phyloP scores from a whole-genome alignment of 2,888 invertebrate genomes.

The Calliphora vomitoria region DNA sequence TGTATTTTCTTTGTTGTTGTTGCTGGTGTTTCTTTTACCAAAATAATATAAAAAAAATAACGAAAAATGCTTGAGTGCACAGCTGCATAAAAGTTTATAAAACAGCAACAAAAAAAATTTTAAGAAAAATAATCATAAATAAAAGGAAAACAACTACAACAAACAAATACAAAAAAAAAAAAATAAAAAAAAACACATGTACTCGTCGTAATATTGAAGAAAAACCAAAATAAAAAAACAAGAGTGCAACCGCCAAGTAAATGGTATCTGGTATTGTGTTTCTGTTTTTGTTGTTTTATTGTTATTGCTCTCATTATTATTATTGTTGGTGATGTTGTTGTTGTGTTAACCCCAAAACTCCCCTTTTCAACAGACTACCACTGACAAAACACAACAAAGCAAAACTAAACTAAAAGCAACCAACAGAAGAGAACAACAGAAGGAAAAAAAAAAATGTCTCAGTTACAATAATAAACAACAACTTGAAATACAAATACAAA shows the following conservation, averaged over 20 bases:
- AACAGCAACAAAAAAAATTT: conserved; percentile 21
- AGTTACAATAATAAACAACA: conserved; percentile 44
- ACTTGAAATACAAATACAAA: conserved; percentile 35
- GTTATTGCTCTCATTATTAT: conserved; percentile 45
- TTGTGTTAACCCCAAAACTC: conserved; percentile 66
- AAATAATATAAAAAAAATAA: too few species aligned
- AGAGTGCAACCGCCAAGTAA: conserved; percentile 51
- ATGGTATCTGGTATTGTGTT: conserved; percentile 46
- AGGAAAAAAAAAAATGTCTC: conserved; percentile 30
- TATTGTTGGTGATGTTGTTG: conserved; percentile 42
- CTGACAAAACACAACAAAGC: conserved; percentile 31
- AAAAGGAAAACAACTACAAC: conserved; percentile 41
- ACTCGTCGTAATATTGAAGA: conserved; percentile 15
- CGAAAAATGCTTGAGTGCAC: conserved; percentile 77
- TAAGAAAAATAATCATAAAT: conserved; percentile 41
- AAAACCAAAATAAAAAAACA: neutral
- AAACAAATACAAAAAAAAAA: too few species aligned
- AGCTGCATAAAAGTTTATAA: conserved; percentile 70
- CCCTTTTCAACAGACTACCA: conserved; percentile 45
- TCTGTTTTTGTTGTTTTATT: conserved; percentile 39
- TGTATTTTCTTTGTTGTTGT: conserved; percentile 24
- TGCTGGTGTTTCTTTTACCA: conserved; percentile 19
- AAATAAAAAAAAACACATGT: conserved; percentile 47
- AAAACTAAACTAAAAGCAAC: conserved; percentile 17
- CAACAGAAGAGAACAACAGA: neutral